Base-by-base conservation (phyloP, 2,113 vertebrate genomes). In the Sinocyclocheilus grahami region DNA sequence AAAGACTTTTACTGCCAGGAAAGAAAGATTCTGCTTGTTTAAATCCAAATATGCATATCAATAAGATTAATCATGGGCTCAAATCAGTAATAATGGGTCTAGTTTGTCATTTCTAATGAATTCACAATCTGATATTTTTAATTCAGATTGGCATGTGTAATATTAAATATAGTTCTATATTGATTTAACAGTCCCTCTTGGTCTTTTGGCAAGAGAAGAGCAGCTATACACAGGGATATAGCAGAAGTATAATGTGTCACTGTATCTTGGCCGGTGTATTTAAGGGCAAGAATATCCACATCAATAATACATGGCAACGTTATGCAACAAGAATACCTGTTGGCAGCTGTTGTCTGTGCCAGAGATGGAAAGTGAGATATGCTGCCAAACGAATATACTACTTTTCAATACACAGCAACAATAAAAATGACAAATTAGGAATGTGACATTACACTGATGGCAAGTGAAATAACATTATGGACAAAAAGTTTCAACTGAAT, bases 271-370 rank as follows among this genome's bases (percentile, higher is more conserved):
- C 63, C 55, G n/a, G 74, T 62, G 69, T 79, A 42, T 87, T 79
- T 86, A 87, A 83, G 27, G 74, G 83, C 74, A 87, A 84, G 86
- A 84, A 88, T 82, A 83, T 79, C 83, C 53, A 27, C 87, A 90
- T 89, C 58, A 89, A 90, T 90, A 87, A 86, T 89, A 82, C 83
- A 90, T 90, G 80, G n/a, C 42, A 67, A 53, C 14, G 55, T 71
- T 53, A 53, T 79, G 88, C 79, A 89, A 79, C 85, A 84, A 24
- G 74, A 85, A 87, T 55, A 76, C 60, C 86, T 82, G 53, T 84
- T 79, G 87, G 83, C 78, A 86, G 81, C 48, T 63, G 46, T 58
- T 84, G 53, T 84, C 71, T 12, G 22, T 33, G 48, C 39, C 55
- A 13, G 39, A 76, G 69, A 33, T 1, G 9, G 16, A 85, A 27